Conservation (phyloP, 2,113 vertebrate species). For the Paramormyrops kingsleyae region DNA sequence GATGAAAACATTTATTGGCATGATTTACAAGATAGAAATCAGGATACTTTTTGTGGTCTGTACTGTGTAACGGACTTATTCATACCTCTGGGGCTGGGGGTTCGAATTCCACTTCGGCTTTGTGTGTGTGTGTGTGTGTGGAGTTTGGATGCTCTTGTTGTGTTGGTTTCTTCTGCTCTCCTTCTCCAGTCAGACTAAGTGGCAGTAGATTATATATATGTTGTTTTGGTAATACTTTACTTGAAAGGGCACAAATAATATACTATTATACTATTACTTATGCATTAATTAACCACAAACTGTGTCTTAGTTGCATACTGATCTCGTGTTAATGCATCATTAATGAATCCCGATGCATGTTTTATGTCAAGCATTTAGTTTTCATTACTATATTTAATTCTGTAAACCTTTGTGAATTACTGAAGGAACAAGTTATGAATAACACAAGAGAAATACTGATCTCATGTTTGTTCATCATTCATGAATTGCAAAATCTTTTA, state of each 20-base stretch:
- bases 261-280: neutral
- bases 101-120: neutral
- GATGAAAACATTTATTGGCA: slow-evolving; percentile 20
- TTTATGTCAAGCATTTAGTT: too few relatives aligned
- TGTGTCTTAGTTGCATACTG: too few relatives aligned
- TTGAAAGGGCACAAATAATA: too few relatives aligned
- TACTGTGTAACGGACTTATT: neutral
- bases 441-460: too few relatives aligned
- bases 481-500: too few relatives aligned
- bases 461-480: too few relatives aligned
- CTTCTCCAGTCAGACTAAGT: neutral
- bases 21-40: slow-evolving; percentile 15
- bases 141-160: neutral
- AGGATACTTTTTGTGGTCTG: neutral
- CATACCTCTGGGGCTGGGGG: neutral
- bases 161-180: neutral
- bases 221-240: neutral
- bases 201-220: neutral
- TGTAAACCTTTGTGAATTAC: too few relatives aligned
- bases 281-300: neutral
- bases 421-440: too few relatives aligned
- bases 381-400: too few relatives aligned
- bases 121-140: neutral
- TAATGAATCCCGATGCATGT: too few relatives aligned
- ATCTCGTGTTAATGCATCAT: too few relatives aligned